Percentiles rank a stretch among this genome's conserved stretches.
These are phyloP conservation scores for Telmatherina bonti DNA, from an alignment of 2,797 vertebrate genomes.

Conservation along the genomic window DNA sequence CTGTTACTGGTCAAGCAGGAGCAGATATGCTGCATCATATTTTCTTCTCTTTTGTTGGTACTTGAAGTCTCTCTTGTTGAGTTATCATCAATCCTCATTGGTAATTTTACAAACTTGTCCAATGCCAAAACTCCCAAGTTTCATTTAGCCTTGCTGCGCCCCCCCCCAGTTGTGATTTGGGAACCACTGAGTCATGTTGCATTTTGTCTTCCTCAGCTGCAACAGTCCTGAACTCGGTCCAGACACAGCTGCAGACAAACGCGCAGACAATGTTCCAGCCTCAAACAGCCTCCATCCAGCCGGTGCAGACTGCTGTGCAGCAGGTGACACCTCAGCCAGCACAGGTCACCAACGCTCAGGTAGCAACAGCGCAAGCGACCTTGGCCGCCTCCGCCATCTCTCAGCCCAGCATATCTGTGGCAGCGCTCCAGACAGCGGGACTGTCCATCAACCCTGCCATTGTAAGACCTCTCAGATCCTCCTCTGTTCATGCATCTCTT, in stretches of 20 bases:
- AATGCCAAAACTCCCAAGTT: too few relatives aligned
- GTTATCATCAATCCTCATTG: too few relatives aligned
- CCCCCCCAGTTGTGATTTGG: too few relatives aligned
- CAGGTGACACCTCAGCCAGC: conserved; percentile 73
- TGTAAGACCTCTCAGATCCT: conserved; percentile 73
- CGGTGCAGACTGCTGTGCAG: conserved; percentile 71
- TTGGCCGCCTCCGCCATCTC: conserved; percentile 75
- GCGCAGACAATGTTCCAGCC: conserved; percentile 83
- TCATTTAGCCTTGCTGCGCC: too few relatives aligned
- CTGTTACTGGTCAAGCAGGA: too few relatives aligned
- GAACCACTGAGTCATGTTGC: background rate
- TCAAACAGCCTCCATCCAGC: conserved; percentile 79
- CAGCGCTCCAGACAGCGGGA: conserved; percentile 90
- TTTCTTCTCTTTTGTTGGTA: too few relatives aligned
- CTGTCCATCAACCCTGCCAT: conserved; percentile 94
- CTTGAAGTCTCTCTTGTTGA: too few relatives aligned
- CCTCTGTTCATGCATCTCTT: background rate
- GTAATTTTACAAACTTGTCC: too few relatives aligned
- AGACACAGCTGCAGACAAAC: conserved; percentile 85
- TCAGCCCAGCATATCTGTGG: conserved; percentile 85
- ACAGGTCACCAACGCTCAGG: conserved; percentile 78
- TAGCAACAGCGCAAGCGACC: conserved; percentile 72
- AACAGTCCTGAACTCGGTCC: conserved; percentile 88
- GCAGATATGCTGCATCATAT: too few relatives aligned
- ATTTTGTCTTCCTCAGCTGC: conserved; percentile 81